These are phyloP conservation scores for Corythaixoides concolor DNA, from an alignment of 2,113 vertebrate species.

Conservation along the genomic window DNA sequence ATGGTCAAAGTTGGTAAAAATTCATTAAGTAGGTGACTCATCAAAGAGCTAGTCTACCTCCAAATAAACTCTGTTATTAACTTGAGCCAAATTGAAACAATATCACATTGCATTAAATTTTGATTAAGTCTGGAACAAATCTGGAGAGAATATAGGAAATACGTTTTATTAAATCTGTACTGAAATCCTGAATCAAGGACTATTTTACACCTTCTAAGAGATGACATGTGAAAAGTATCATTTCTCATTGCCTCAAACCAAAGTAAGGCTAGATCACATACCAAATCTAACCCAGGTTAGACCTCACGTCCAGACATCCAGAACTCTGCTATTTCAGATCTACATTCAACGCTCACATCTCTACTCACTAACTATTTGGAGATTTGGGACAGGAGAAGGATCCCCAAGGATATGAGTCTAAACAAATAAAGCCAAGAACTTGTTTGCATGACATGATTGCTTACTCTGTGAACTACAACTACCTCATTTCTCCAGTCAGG, in stretches of 20 bases:
- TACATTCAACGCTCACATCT: neutral
- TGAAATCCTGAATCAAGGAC: neutral
- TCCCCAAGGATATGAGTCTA: neutral
- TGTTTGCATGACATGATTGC: neutral
- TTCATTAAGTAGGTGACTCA: neutral
- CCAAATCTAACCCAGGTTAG: neutral
- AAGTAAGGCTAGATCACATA: neutral
- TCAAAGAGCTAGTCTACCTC: neutral
- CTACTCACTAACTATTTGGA: neutral
- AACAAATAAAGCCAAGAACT: neutral
- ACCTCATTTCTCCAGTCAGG: neutral
- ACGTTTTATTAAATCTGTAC: neutral
- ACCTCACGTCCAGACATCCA: neutral
- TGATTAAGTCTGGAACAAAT: neutral
- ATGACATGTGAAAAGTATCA: neutral
- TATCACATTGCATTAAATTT: neutral
- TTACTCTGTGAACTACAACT: neutral
- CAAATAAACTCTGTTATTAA: neutral
- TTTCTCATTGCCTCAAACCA: neutral
- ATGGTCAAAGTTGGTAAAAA: neutral
- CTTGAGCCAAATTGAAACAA: neutral
- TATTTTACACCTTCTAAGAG: neutral
- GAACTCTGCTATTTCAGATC: neutral
- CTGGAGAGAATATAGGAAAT: neutral
- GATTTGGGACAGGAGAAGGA: neutral